Base-by-base conservation (phyloP, 2,797 vertebrate species). In the Melopsittacus undulatus region DNA sequence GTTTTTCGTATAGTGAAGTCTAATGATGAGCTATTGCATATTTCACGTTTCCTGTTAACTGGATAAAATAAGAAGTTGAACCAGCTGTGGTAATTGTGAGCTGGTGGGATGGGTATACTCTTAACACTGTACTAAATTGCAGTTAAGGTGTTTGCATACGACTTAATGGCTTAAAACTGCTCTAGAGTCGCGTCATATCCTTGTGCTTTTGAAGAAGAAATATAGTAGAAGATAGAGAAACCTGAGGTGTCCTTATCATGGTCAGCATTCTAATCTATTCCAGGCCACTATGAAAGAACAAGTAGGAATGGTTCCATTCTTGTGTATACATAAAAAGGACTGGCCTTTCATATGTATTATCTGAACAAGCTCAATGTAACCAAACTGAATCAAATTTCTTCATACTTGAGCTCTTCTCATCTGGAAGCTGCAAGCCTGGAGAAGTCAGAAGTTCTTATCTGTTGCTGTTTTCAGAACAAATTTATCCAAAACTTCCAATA, bases 21-120 rank as follows among this genome's bases (percentile, higher is more conserved):
- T 96, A 94, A 92, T 89, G 86, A 96, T 92, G 86, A 95, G 81
- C 83, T 90, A 74, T 89, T 83, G 78, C 90, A 29, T 83, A 61
- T 92, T 94, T 94, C 86, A 89, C 86, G 93, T 89, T 70, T 56
- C 59, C 54, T 92, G 40, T 82, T 88, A 96, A 73, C 70, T 83
- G 91, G 40, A 14, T 94, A 64, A 90, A 82, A 89, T 70, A 91
- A 87, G 88, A 62, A 89, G 83, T 87, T 94, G 91, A 89, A 94
- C 77, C 49, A 81, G 45, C 87, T 73, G 36, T 64, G 49, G 32
- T 90, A 91, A 86, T 90, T 87, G 82, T 91, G 84, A 64, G 48
- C 68, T 83, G 83, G 21, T 87, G 90, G 70, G 70, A 66, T 67
- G 74, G 66, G 77, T 83, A 67, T 89, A 88, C 90, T 87, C 52